phyloP scores from a whole-genome alignment of 2,888 invertebrate species.

The Emesis russula region DNA sequence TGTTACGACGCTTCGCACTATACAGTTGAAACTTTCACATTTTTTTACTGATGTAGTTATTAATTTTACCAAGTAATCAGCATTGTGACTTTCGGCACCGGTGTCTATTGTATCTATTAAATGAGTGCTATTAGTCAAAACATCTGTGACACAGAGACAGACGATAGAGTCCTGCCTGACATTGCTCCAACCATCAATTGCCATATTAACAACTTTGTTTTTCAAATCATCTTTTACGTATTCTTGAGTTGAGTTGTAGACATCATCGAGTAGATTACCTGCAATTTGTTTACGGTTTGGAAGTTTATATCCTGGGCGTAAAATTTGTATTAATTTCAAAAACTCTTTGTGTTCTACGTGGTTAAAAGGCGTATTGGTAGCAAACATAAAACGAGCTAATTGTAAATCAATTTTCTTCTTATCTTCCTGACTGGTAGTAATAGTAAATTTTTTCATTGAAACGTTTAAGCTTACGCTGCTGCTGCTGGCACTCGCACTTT shows the following conservation, averaged over 20 bases:
- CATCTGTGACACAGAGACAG: not conserved
- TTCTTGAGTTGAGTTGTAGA: not conserved
- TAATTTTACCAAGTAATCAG: no score
- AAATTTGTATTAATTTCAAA: slow-evolving; percentile 3
- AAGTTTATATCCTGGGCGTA: slow-evolving; percentile 18
- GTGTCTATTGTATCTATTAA: no score
- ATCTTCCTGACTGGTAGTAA: slow-evolving; percentile 6
- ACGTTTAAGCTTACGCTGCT: not conserved
- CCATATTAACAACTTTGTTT: slow-evolving; percentile 9
- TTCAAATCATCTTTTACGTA: not conserved
- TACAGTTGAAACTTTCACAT: no score
- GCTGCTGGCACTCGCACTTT: not conserved
- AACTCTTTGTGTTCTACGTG: not conserved
- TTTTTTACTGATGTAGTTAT: no score
- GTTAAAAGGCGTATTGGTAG: slow-evolving; percentile 20
- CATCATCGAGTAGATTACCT: slow-evolving; percentile 7
- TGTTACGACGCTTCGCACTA: no score
- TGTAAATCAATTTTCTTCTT: slow-evolving; percentile 25
- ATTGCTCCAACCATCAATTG: slow-evolving; percentile 16
- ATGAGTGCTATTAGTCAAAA: no score
- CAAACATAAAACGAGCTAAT: not conserved
- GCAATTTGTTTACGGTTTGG: slow-evolving; percentile 14
- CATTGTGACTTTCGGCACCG: no score
- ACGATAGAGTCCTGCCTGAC: not conserved
- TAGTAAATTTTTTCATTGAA: slow-evolving; percentile 16